Conservation (phyloP, 2,888 invertebrate genomes). For the Pterostichus madidus region DNA sequence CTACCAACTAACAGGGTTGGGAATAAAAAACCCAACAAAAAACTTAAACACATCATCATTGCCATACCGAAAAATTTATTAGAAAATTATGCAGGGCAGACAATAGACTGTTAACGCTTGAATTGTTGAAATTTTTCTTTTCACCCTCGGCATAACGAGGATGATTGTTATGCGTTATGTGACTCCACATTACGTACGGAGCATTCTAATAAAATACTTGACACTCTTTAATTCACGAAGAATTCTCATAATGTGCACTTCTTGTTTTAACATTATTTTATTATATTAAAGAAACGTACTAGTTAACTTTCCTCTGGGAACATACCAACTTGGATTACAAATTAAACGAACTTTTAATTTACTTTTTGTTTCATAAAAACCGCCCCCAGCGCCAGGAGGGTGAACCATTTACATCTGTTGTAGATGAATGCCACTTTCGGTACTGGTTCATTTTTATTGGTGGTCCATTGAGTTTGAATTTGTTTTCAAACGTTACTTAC, state of each 20-base stretch:
- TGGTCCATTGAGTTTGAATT: too few relatives aligned
- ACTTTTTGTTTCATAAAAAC: too few relatives aligned
- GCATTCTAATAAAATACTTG: conserved; percentile 36
- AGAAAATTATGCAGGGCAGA: conserved; percentile 56
- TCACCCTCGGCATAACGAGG: conserved; percentile 39
- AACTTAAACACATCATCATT: conserved; percentile 54
- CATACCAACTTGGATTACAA: background rate
- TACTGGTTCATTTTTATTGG: too few relatives aligned
- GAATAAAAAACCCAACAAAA: conserved; percentile 27
- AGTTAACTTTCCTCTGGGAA: background rate
- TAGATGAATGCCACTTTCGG: too few relatives aligned
- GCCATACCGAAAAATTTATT: conserved; percentile 52
- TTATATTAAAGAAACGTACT: background rate
- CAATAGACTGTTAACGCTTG: conserved; percentile 54
- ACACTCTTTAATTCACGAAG: conserved; percentile 33
- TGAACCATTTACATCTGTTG: too few relatives aligned
- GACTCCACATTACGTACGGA: conserved; percentile 22
- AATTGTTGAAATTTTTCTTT: conserved; percentile 57
- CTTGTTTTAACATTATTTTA: conserved; percentile 28
- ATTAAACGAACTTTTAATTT: too few relatives aligned
- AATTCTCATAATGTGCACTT: conserved; percentile 29
- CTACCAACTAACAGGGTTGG: background rate
- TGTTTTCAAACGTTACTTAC: too few relatives aligned
- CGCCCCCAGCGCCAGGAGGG: too few relatives aligned
- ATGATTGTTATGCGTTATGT: conserved; percentile 52